A percentile compares a stretch with the other conserved stretches of the same genome.
phyloP scores from a whole-genome alignment of 2,113 vertebrate species.

The Alouatta palliata region DNA sequence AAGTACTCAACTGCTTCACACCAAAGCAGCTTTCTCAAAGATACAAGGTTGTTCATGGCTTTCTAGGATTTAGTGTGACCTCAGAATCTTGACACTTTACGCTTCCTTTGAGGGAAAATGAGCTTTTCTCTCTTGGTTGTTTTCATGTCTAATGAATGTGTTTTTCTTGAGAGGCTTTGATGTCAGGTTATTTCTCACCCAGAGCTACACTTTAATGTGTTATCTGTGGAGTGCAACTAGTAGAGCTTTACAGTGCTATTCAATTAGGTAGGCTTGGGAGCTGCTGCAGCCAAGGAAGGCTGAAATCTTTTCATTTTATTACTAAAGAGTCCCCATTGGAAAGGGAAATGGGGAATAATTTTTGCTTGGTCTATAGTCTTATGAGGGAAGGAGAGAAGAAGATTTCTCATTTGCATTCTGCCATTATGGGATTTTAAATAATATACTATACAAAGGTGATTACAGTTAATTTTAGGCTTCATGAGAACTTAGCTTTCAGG shows the following conservation, averaged over 20 bases:
- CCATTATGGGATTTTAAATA: neutral
- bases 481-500: neutral
- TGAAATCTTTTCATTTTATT: constrained; percentile 39
- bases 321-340: constrained; percentile 9
- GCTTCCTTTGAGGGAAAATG: constrained; percentile 36
- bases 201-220: constrained; percentile 49
- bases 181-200: constrained; percentile 61
- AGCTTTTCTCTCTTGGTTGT: constrained; percentile 33
- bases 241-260: constrained; percentile 55
- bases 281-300: neutral
- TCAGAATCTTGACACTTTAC: neutral
- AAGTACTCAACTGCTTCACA: neutral
- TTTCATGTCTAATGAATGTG: constrained; percentile 66
- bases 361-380: constrained; percentile 18
- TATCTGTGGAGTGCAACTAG: constrained; percentile 64
- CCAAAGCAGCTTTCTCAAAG: constrained; percentile 19
- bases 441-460: neutral
- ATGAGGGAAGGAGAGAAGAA: neutral
- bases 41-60: neutral
- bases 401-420: neutral
- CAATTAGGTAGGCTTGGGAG: constrained; percentile 33
- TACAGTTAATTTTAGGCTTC: constrained; percentile 34
- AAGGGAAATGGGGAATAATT: constrained; percentile 13
- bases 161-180: constrained; percentile 62
- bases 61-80: constrained; percentile 38